These are phyloP conservation scores for Cheirogaleus medius DNA, from an alignment of 2,113 vertebrate species.

Conservation along the genomic window DNA sequence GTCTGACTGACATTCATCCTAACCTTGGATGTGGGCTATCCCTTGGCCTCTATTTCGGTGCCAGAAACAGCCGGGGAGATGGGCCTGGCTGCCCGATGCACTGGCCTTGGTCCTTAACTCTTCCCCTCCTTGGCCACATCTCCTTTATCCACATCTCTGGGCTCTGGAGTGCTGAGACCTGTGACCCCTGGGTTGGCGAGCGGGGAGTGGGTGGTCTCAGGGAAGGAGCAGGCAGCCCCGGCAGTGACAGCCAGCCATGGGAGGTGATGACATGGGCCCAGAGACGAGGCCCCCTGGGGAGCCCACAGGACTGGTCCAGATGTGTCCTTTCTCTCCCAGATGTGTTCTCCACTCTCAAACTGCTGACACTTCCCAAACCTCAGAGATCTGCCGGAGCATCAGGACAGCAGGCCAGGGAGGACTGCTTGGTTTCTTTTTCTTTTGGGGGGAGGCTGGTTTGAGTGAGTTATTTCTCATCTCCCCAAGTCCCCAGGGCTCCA, in stretches of 20 bases:
- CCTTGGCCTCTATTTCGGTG: background rate
- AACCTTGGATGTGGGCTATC: background rate
- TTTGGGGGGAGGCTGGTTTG: background rate
- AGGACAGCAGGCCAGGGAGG: background rate
- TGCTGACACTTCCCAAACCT: background rate
- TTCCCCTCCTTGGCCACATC: background rate
- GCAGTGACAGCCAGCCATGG: background rate
- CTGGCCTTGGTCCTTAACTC: background rate
- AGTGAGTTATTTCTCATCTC: background rate
- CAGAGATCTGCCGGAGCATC: background rate
- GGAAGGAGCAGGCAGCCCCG: background rate
- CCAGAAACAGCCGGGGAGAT: background rate
- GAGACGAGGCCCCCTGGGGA: background rate
- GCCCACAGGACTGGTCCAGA: background rate
- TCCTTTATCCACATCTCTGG: background rate
- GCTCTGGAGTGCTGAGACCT: background rate
- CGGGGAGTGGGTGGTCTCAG: too few species aligned
- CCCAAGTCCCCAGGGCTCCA: background rate
- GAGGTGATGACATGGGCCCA: background rate
- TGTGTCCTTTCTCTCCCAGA: background rate
- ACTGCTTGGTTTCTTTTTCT: background rate
- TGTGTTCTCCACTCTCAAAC: background rate
- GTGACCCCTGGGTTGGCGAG: background rate
- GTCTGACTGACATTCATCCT: background rate
- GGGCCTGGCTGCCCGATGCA: background rate